These are phyloP conservation scores for Boloria euphrosyne DNA, from an alignment of 2,888 invertebrate genomes.

Conservation along the genomic window DNA sequence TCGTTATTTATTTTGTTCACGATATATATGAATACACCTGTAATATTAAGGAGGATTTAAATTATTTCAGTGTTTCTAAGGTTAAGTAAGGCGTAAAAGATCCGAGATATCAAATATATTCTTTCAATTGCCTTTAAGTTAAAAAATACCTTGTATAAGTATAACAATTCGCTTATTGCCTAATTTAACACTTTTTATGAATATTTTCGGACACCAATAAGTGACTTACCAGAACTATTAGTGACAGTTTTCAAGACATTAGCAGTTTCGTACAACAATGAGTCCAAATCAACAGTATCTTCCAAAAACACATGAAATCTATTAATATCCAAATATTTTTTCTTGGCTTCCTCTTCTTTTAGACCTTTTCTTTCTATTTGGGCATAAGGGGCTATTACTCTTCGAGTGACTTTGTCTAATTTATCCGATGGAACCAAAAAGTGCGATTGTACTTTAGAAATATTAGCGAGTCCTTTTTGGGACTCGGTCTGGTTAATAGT, in stretches of 20 bases:
- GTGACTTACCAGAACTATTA: slow-evolving; percentile 74
- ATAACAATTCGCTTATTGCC: no score
- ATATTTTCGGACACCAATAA: no score
- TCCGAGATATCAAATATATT: no score
- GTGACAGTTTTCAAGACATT: slow-evolving; percentile 81
- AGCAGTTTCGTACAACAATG: slow-evolving; percentile 81
- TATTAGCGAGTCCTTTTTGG: slow-evolving; percentile 24
- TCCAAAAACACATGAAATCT: slow-evolving; percentile 78
- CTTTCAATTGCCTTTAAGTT: no score
- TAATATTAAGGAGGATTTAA: slow-evolving; percentile 33
- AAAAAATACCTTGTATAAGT: no score
- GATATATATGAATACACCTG: slow-evolving; percentile 82
- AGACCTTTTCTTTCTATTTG: slow-evolving; percentile 71
- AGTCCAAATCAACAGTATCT: slow-evolving; percentile 80
- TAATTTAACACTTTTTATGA: no score
- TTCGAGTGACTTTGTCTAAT: slow-evolving; percentile 77
- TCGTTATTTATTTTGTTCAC: slow-evolving; percentile 79
- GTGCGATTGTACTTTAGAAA: slow-evolving; percentile 63
- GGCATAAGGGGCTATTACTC: slow-evolving; percentile 84
- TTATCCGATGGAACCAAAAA: slow-evolving; percentile 71
- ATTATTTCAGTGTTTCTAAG: background rate
- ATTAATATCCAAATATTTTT: slow-evolving; percentile 67
- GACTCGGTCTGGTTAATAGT: slow-evolving; percentile 44
- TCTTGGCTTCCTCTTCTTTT: slow-evolving; percentile 63
- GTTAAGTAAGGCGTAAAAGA: no score